Conservation (phyloP, 2,113 vertebrate species). For the Seriola dumerili region DNA sequence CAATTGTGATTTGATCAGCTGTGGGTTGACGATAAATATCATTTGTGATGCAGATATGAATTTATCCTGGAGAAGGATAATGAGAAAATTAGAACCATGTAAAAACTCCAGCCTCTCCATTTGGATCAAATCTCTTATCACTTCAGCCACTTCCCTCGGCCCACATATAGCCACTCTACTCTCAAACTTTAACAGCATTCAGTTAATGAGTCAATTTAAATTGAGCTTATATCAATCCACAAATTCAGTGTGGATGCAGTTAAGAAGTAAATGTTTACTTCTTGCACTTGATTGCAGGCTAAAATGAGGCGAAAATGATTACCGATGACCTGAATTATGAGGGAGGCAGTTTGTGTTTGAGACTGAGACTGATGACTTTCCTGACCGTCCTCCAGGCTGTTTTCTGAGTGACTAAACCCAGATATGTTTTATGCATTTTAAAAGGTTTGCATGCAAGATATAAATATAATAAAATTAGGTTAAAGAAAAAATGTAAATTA, state of each 20-base stretch:
- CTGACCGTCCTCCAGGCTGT: conserved; percentile 20
- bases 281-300: conserved; percentile 22
- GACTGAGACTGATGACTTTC: conserved; percentile 24
- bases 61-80: background rate
- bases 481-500: conserved; percentile 3
- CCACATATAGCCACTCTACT: background rate
- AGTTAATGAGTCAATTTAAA: conserved; percentile 47
- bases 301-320: conserved; percentile 39
- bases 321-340: conserved; percentile 27
- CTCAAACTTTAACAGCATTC: conserved; percentile 25
- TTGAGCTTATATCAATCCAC: conserved; percentile 28
- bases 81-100: background rate
- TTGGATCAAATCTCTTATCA: conserved; percentile 41
- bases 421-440: conserved; percentile 19
- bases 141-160: conserved; percentile 12
- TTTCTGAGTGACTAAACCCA: conserved; percentile 27
- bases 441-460: conserved; percentile 17
- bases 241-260: conserved; percentile 20
- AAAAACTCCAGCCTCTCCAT: background rate
- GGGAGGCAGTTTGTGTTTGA: conserved; percentile 11
- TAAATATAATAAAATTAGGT: background rate
- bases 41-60: conserved; percentile 6
- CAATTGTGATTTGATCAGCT: background rate
- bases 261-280: conserved; percentile 47
- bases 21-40: conserved; percentile 8